phyloP scores from a whole-genome alignment of 2,888 invertebrate genomes.

The Archaeoteleia sp. region DNA sequence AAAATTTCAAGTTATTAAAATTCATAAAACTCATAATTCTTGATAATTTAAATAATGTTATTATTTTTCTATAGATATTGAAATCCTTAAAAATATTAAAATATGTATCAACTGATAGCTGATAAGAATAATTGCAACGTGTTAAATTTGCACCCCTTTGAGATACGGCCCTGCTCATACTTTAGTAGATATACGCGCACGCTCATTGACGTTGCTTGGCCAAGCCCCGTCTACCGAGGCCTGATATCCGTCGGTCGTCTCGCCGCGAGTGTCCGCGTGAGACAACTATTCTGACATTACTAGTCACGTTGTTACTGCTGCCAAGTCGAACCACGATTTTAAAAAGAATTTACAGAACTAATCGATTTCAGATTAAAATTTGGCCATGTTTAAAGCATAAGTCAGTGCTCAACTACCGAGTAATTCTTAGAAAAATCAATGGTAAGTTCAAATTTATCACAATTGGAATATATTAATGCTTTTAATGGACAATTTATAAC shows the following conservation, averaged over 20 bases:
- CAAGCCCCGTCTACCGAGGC: constrained; percentile 47
- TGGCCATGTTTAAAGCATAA: constrained; percentile 27
- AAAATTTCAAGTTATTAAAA: too few relatives aligned
- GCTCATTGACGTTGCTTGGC: constrained; percentile 44
- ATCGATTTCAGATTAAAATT: constrained; percentile 19
- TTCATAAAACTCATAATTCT: too few relatives aligned
- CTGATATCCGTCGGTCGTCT: too few relatives aligned
- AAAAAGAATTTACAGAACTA: constrained; percentile 23
- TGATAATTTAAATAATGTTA: too few relatives aligned
- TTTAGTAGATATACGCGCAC: constrained; percentile 51
- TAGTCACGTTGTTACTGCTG: constrained; percentile 47
- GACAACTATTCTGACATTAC: constrained; percentile 41
- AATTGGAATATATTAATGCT: too few relatives aligned
- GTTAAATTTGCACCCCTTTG: constrained; percentile 5
- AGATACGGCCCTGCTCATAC: constrained; percentile 44
- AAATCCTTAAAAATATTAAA: not conserved
- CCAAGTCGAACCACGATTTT: constrained; percentile 38
- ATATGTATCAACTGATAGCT: too few relatives aligned
- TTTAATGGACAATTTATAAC: too few relatives aligned
- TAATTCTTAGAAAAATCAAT: constrained; percentile 46
- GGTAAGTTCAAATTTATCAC: constrained; percentile 49
- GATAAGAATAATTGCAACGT: too few relatives aligned
- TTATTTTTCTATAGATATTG: not conserved
- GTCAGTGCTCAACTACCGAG: constrained; percentile 22
- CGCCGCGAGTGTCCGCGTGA: constrained; percentile 36